phyloP scores from a whole-genome alignment of 2,797 vertebrate genomes.

The Chelidonichthys spinosus region DNA sequence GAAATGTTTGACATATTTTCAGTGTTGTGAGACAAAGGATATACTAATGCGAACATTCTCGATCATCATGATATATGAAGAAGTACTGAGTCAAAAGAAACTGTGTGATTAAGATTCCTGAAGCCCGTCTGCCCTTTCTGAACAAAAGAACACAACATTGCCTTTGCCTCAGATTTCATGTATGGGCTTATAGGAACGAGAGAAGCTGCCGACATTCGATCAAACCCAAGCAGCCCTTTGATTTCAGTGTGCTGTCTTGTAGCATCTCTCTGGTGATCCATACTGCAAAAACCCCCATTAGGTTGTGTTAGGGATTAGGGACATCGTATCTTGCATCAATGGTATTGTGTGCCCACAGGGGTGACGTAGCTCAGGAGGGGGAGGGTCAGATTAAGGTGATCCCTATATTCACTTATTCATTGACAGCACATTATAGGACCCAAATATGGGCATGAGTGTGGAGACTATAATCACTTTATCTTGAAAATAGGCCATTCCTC shows the following conservation, averaged over 20 bases:
- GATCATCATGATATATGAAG: not conserved
- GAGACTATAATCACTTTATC: conserved; percentile 46
- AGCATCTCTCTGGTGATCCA: conserved; percentile 19
- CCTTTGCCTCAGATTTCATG: not conserved
- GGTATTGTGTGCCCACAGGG: conserved; percentile 32
- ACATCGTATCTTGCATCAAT: conserved; percentile 30
- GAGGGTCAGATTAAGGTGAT: conserved; percentile 60
- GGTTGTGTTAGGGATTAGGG: conserved; percentile 47
- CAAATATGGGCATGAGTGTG: conserved; percentile 14
- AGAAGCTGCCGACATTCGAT: not conserved
- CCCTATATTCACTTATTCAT: conserved; percentile 49
- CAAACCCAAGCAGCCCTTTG: not conserved
- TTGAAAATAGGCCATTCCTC: conserved; percentile 57
- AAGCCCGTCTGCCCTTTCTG: not conserved
- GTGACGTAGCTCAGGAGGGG: conserved; percentile 35
- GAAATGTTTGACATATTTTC: not conserved
- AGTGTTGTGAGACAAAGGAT: not conserved
- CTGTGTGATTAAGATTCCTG: not conserved
- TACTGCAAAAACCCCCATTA: conserved; percentile 23
- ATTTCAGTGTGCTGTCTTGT: conserved; percentile 12
- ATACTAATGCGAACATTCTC: not conserved
- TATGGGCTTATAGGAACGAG: not conserved
- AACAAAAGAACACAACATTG: not conserved
- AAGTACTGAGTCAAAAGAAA: not conserved
- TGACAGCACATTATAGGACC: conserved; percentile 51